A percentile compares a stretch with the other conserved stretches of the same genome.
Conservation (phyloP, 2,113 vertebrate species). For the Burhinus bistriatus region DNA sequence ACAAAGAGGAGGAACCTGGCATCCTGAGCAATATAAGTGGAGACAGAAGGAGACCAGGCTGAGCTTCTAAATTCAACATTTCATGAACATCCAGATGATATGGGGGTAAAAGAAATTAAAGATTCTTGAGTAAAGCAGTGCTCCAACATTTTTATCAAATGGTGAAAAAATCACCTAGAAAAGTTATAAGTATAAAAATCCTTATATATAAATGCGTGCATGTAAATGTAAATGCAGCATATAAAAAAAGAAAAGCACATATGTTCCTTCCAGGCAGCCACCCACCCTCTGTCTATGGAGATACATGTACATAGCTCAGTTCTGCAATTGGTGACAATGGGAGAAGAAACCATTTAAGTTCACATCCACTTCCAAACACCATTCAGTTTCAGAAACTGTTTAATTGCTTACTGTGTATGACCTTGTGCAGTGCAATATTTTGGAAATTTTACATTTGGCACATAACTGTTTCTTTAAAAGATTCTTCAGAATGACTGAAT, state of each 20-base stretch:
- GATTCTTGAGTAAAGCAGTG: neutral
- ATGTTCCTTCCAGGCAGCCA: neutral
- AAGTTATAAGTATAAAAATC: neutral
- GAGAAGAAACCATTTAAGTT: neutral
- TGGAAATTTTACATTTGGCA: neutral
- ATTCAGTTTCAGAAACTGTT: neutral
- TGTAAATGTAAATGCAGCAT: neutral
- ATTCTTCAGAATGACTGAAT: neutral
- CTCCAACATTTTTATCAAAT: neutral
- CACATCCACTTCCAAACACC: neutral
- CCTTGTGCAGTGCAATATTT: neutral
- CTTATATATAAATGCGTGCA: neutral
- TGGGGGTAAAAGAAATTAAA: neutral
- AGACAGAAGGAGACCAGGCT: neutral
- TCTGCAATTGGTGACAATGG: neutral
- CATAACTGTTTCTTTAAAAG: neutral
- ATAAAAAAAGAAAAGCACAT: fast-evolving
- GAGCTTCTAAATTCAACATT: neutral
- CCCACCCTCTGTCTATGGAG: neutral
- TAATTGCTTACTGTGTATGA: neutral
- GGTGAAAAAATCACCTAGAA: neutral
- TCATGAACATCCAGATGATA: neutral
- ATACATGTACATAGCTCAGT: neutral
- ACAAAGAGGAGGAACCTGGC: neutral
- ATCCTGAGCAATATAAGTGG: neutral